A percentile compares a stretch with the other conserved stretches of the same genome.
phyloP scores from a whole-genome alignment of 1,140 invertebrate species.

The Ostrea denselamellosa region DNA sequence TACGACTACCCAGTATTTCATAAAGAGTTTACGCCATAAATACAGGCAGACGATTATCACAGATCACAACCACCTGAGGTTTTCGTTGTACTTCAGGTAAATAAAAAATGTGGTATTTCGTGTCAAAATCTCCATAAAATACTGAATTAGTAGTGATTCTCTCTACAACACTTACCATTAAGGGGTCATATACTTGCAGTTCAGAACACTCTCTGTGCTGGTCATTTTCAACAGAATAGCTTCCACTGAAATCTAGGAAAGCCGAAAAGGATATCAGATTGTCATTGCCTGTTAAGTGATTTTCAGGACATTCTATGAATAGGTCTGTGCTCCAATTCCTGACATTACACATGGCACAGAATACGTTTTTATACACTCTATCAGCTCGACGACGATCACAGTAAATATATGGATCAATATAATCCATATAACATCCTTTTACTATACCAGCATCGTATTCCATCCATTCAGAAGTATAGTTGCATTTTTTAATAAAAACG shows the following conservation, averaged over 20 bases:
- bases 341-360: constrained; percentile 5
- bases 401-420: not conserved
- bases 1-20: too few species aligned
- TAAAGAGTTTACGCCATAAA: too few species aligned
- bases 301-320: not conserved
- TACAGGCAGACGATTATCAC: too few species aligned
- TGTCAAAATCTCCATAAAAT: too few species aligned
- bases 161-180: not conserved
- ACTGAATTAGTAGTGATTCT: too few species aligned
- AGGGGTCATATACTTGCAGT: not conserved
- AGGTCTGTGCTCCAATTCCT: not conserved
- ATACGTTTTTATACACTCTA: not conserved
- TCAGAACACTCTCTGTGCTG: not conserved
- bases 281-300: not conserved
- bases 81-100: too few species aligned
- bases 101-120: too few species aligned
- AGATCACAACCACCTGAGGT: too few species aligned
- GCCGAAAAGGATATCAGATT: not conserved
- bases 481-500: not conserved
- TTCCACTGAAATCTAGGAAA: not conserved
- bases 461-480: not conserved
- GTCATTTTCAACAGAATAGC: not conserved
- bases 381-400: not conserved
- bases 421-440: not conserved
- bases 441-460: not conserved